Base-by-base conservation (phyloP, 2,888 invertebrate species). In the Ennomos quercinarius region DNA sequence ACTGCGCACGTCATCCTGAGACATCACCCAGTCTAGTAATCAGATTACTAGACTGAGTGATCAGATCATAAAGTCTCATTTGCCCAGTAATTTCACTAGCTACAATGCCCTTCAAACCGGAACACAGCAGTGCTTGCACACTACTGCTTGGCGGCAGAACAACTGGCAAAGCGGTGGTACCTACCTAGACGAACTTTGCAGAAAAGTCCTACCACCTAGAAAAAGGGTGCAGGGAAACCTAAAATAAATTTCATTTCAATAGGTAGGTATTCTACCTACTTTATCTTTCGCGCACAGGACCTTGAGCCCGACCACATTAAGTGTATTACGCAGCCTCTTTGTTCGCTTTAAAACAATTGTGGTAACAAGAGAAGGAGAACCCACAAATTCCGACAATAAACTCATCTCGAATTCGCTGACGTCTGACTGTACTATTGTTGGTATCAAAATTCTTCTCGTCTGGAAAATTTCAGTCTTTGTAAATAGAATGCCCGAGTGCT, bases 391-490 rank as follows among this genome's bases (percentile, higher is more conserved):
- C 74, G 74, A 73, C 77, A 73, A 76, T 83, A 80, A 80, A 81
- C 84, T 83, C 81, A 83, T 81, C 77, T 66, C 70, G 39, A 59
- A 48, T 44, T 47, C 66, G 73, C 78, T 77, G 81, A 79, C 78
- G 79, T 80, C 77, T 80, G 72, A 75, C 72, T 68, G 69, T 68
- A 68, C 81, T 71, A 84, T 84, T 84, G 82, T 84, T 80, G 78
- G 74, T 78, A 77, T 83, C 82, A 80, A 84, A 84, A 86, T 84
- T 86, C 85, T 83, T 86, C 76, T 74, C 76, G 82, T 80, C 83
- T 81, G 84, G 82, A 83, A 86, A 83, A 81, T 86, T 81, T 81
- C 65, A 74, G 78, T 81, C 81, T 84, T 87, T 87, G 84, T 84
- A 77, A 66, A 61, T 51, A 43, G 74, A 78, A 80, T 72, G 74